Base-by-base conservation (phyloP, 2,797 vertebrate genomes). In the Halcyon smyrnensis region DNA sequence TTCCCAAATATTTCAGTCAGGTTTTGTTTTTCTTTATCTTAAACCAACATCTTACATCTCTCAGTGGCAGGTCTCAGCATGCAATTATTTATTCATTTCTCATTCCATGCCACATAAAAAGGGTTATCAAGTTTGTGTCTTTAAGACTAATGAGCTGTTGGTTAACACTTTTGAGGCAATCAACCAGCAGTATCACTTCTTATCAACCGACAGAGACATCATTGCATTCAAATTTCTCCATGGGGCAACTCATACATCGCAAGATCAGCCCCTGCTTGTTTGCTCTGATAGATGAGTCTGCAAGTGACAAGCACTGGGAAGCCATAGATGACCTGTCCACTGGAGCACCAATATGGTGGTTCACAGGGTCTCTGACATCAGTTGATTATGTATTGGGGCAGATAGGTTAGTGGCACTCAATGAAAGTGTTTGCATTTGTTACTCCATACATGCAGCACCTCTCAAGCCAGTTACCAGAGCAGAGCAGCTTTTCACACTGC, bases 61-160 rank as follows among this genome's bases (percentile, higher is more conserved):
- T 89, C 70, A 93, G 87, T 95, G 83, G 91, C 94, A 96, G 63
- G n/a, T 90, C 87, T 88, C 92, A 85, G 85, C 89, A 85, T 94
- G 90, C 81, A 94, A 74, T 95, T 88, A 81, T 92, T 87, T 90
- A 83, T 94, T 76, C 71, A 68, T 3, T 36, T 91, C 92, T 75
- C 86, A 60, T 85, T 87, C 65, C 46, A 81, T 68, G 68, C 71
- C 45, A 83, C 57, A 82, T 89, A 60, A 87, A 78, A 89, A 53
- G 27, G 48, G 71, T 81, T 94, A 77, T 68, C 46, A 65, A 32
- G 57, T 92, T 91, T 97, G 53, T 63, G 87, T 68, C 84, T 95
- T 92, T 93, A 84, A 91, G 59, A 86, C 57, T 96, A 92, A 95
- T 84, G 69, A 96, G 67, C 70, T 76, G 82, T 16, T 87, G 62